Base-by-base conservation (phyloP, 2,797 vertebrate genomes). In the Rhynchonycteris naso region DNA sequence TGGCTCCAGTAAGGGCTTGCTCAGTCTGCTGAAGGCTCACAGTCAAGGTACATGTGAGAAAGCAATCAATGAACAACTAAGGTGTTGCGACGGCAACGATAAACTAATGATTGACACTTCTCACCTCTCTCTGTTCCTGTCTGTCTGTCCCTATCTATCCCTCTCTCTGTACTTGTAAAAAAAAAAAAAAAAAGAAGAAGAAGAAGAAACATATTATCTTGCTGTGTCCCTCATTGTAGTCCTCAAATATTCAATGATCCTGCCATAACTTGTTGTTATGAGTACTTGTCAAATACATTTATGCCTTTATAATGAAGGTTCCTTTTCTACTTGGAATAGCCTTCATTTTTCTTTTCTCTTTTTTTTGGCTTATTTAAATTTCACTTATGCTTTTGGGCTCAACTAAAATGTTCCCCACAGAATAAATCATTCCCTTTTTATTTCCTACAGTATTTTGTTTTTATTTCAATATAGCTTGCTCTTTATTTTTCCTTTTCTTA, bases 341-440 rank as follows among this genome's bases (percentile, higher is more conserved):
- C 35, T 85, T 24, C 52, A 28, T 8, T 2, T 75, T 89, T 50
- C 68, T 80, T 21, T 59, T 21, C 9, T 22, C 65, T 88, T 61
- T 21, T 15, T 22, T 69, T 88, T 61, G 15, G 15, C 66, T 86
- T 54, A 65, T 90, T 92, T 92, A 80, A 52, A 80, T 65, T 84
- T 92, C 69, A 90, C 28, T 69, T 72, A 61, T 16, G 59, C 35
- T 94, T 91, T 56, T 21, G 66, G 12, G 35, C 47, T 30, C 38
- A 74, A 26, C 2, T 87, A 33, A 92, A 97, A 96, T 83, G 75
- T 89, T 87, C 43, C 30, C 80, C 8, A 35, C 19, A 95, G 76
- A 89, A 87, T 79, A 74, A 90, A 95, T 89, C 52, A 69, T n/a
- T 65, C 15, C 38, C 22, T 50, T 82, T 58, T 74, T n/a, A 33